Base-by-base conservation (phyloP, 2,797 vertebrate genomes). In the Bovichtus diacanthus region DNA sequence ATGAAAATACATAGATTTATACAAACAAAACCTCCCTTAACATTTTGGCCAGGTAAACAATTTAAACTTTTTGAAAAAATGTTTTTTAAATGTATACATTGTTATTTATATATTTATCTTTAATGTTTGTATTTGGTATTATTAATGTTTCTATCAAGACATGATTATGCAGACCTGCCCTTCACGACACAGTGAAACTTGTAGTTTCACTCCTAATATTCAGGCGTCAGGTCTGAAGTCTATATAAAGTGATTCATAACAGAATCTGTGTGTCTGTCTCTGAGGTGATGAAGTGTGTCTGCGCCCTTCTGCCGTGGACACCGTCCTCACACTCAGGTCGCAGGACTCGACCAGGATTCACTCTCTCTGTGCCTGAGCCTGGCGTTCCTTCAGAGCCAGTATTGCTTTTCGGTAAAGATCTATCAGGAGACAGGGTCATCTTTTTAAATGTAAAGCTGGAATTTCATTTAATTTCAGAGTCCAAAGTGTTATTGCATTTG, bases 371-470 rank as follows among this genome's bases (percentile, higher is more conserved):
- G 84, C 82, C 82, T 92, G 91, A 74, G 93, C 91, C 86, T 96
- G 96, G 67, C 94, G 93, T 78, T 95, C 93, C 94, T 95, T 96
- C 83, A 96, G 90, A 81, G 96, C 95, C 90, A 94, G 87, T 82
- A 97, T 95, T 46, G 96, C 96, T 93, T 96, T 96, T 86, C 94
- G 87, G 92, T 97, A 96, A 76, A 97, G 95, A 92, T 96, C 96
- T 97, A 79, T 66, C 49, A 82, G 74, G 76, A 92, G 81, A 93
- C 67, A 93, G 62, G 79, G 65, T 79, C 16, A 41, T 78, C 27
- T 70, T 71, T 84, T 88, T 70, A 84, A 38, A 25, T 6, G 29
- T 23, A 41, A 67, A 67, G 31, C 23, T 23, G 44, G 0, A 5
- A 80, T 71, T 84, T 70, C n/a, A 65, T 79, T 82, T 43, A 41